Evolutionary conservation across 2,888 invertebrate genomes (phyloP), one percentile per base, ranked within the genome.

Genomic region (Ectropis crepuscularia): DNA sequence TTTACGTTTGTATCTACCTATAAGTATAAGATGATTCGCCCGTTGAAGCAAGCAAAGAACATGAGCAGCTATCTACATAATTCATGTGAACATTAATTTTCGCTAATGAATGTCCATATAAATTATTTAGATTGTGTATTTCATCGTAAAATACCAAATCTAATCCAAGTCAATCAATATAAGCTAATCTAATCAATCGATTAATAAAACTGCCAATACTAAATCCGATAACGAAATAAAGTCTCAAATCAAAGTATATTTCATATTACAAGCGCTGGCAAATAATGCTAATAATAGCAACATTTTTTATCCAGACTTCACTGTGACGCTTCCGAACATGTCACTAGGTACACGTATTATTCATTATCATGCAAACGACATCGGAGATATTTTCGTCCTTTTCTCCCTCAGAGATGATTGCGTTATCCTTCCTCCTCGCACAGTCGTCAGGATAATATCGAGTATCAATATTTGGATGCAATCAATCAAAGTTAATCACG

Each of bases 401-500:
- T 70, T 78, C 72, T 58, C 67, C 68, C 75, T 59, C 53, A 38
- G 61, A 42, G 47, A 63, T 63, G 70, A 63, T 57, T 57, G 53
- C 71, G 73, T 80, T 28, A 69, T 69, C 54, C 71, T 67, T 84
- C 81, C 73, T 74, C 73, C 71, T 85, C 79, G 61, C 79, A 78
- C 81, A 78, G 79, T 85, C 85, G 59, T 48, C 59, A 53, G 60
- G 60, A 64, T 81, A 86, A 87, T 86, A 88, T 87, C 83, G 86
- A 87, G 89, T 86, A 89, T 90, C 89, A 91, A 91, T 91, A 90
- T 90, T 91, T 90, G 86, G 88, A 90, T 87, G 86, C 89, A 86
- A 91, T 92, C 90, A 90, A 92, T 92, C 91, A 92, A 89, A 90
- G 86, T 89, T 91, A 91, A 92, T 92, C 91, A 91, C 85, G 90